Base-by-base conservation (phyloP, 2,888 invertebrate species). In the Drosophila setosimentum region DNA sequence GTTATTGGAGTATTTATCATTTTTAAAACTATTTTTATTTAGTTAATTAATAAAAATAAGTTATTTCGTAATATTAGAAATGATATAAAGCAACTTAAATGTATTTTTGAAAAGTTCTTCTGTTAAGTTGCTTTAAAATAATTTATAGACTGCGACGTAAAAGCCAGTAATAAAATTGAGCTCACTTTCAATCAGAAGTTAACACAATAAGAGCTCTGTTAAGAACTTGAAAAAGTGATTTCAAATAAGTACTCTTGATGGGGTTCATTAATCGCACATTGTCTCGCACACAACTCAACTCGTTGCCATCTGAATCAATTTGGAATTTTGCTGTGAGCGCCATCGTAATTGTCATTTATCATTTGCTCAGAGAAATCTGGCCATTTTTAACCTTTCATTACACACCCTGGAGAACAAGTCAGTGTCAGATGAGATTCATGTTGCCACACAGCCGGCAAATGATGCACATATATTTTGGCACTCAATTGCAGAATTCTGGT, bases 351-450 rank as follows among this genome's bases (percentile, higher is more conserved):
- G 86, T 73, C 74, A 83, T 83, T 83, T 83, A 88, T 83, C 75
- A 78, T 60, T 74, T 77, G 76, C n/a, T 27, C 24, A 35, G 50
- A 60, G 48, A 78, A 55, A 61, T 61, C 67, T 50, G 78, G 75
- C 72, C 63, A 78, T 71, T 83, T 77, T 71, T 71, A 84, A 73
- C 79, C 87, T 74, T 79, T 77, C 73, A 83, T 83, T 89, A 73
- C 69, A 67, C 70, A 50, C 63, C 64, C 76, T 67, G 68, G 82
- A 82, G 85, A 70, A 70, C 69, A 73, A 77, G 83, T 82, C 74
- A 77, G 69, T 72, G 82, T 72, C 84, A 68, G 53, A 33, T 55
- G 40, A 21, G 50, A n/a, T 8, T 53, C 30, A 45, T 45, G 18
- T n/a, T 55, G 54, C n/a, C 54, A 37, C 54, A 55, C 16, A 4